Conservation (phyloP, 1,140 invertebrate genomes). For the Pantala flavescens region DNA sequence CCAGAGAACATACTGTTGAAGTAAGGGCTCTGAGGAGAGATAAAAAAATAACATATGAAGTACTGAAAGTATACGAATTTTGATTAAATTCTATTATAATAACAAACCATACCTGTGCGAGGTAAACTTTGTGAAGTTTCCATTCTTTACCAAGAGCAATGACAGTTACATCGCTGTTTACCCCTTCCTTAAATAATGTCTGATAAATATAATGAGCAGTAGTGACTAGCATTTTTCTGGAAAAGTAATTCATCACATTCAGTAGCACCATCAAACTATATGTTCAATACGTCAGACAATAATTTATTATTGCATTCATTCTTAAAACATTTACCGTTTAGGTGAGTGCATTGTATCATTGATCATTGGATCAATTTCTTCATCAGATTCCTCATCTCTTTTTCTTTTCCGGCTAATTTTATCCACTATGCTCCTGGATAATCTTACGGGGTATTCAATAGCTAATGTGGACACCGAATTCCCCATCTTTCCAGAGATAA, state of each 20-base stretch:
- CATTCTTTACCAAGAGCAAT: constrained; percentile 59
- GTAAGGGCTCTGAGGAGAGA: constrained; percentile 59
- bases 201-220: constrained; percentile 72
- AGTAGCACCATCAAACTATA: no score
- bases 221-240: constrained; percentile 58
- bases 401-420: neutral
- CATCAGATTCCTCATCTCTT: constrained; percentile 1
- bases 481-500: neutral
- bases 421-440: neutral
- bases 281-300: no score
- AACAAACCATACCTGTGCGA: constrained; percentile 46
- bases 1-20: constrained; percentile 78
- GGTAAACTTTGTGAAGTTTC: constrained; percentile 68
- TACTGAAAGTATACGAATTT: neutral
- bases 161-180: constrained; percentile 65
- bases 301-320: no score
- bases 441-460: neutral
- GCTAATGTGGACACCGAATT: neutral
- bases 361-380: neutral
- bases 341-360: neutral
- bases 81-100: no score
- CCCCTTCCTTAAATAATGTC: constrained; percentile 63
- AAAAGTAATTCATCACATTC: constrained; percentile 22
- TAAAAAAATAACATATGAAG: constrained; percentile 23
- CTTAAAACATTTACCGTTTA: neutral